Conservation (phyloP, 2,797 vertebrate genomes). For the Hypotaenidia okinawae region DNA sequence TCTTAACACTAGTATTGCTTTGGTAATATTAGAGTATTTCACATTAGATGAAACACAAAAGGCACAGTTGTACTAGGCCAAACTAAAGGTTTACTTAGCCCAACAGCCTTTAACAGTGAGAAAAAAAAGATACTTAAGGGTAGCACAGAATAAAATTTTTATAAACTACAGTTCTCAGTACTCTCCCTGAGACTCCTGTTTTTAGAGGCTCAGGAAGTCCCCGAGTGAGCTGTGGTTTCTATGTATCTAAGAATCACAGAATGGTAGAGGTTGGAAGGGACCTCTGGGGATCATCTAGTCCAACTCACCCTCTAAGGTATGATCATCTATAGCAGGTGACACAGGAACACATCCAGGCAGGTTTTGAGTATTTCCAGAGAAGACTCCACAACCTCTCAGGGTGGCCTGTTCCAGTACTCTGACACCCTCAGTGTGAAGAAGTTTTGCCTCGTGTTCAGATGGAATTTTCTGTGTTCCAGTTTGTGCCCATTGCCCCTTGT, state of each 20-base stretch:
- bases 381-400: too few relatives aligned
- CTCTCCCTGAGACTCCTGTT: neutral
- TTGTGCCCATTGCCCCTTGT: too few relatives aligned
- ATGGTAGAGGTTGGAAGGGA: too few relatives aligned
- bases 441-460: too few relatives aligned
- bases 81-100: neutral
- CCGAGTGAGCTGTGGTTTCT: neutral
- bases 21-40: neutral
- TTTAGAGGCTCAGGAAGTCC: neutral
- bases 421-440: too few relatives aligned
- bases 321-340: too few relatives aligned
- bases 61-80: fast-evolving
- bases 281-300: too few relatives aligned
- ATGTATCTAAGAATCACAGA: neutral
- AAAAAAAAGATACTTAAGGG: neutral
- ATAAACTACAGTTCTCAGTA: neutral
- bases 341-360: too few relatives aligned
- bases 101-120: neutral
- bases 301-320: too few relatives aligned
- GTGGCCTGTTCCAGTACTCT: too few relatives aligned
- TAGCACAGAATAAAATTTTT: neutral
- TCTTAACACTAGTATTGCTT: neutral
- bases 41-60: neutral
- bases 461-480: too few relatives aligned
- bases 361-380: too few relatives aligned